These are phyloP conservation scores for Microctenopoma lineatum DNA, from an alignment of 2,797 vertebrate species.

Conservation along the genomic window DNA sequence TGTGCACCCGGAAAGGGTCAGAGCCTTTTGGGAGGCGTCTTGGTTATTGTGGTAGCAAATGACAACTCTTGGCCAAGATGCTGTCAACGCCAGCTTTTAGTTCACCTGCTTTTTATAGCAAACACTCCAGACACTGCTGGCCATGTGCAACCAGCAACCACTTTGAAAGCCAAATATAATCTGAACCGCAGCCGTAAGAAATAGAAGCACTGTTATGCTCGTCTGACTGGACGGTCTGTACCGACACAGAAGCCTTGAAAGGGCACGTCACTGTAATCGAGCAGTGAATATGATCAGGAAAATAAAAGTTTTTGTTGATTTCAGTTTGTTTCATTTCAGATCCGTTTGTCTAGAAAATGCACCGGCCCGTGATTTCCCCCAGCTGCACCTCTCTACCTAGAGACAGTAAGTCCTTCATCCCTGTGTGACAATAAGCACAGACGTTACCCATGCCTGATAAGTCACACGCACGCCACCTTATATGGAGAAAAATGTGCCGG, in stretches of 20 bases:
- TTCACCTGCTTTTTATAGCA: slow-evolving; percentile 91
- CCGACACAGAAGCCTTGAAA: slow-evolving; percentile 3
- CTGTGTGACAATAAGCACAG: slow-evolving; percentile 85
- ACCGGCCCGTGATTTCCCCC: slow-evolving; percentile 32
- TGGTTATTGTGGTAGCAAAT: slow-evolving; percentile 60
- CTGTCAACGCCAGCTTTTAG: slow-evolving; percentile 81
- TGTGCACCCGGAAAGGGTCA: slow-evolving; percentile 61
- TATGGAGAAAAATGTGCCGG: slow-evolving; percentile 85
- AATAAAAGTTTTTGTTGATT: slow-evolving; percentile 11
- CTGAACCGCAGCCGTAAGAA: slow-evolving; percentile 61
- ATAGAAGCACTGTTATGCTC: slow-evolving; percentile 56
- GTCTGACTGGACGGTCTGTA: slow-evolving; percentile 15
- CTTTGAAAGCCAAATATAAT: slow-evolving; percentile 75
- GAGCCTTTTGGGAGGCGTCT: slow-evolving; percentile 57
- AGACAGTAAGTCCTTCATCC: slow-evolving; percentile 71
- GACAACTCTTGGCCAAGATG: slow-evolving; percentile 75
- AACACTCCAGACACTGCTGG: slow-evolving; percentile 67
- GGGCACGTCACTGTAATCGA: slow-evolving; percentile 24
- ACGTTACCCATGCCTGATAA: slow-evolving; percentile 79
- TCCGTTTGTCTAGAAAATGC: slow-evolving; percentile 12
- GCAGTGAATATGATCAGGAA: background rate
- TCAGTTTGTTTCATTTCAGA: slow-evolving; percentile 16
- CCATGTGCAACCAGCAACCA: slow-evolving; percentile 52
- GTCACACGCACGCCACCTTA: slow-evolving; percentile 84
- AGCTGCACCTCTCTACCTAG: slow-evolving; percentile 60